Percentiles rank a stretch among this genome's conserved stretches.
Conservation (phyloP, 2,888 invertebrate genomes). For the Rambutsinella grinnellia region DNA sequence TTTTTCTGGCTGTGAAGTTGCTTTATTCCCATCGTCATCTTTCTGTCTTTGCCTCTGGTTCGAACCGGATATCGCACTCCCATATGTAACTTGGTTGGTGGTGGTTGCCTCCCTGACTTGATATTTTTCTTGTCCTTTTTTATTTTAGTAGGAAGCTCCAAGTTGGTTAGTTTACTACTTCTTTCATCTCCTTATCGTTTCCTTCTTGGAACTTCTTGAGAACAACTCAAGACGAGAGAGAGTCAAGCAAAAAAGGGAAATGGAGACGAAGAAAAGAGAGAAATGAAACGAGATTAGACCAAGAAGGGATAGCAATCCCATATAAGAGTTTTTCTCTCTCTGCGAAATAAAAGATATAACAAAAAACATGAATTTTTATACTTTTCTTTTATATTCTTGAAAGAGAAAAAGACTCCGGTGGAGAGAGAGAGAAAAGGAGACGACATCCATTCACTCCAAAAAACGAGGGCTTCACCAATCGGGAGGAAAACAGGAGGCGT, state of each 20-base stretch:
- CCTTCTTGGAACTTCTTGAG: background rate
- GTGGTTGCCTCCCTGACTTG: background rate
- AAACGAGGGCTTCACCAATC: too few species aligned
- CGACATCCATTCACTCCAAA: background rate
- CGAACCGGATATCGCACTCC: background rate
- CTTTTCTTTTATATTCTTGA: background rate
- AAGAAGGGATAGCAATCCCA: background rate
- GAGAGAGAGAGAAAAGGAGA: background rate
- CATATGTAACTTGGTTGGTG: background rate
- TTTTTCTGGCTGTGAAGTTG: too few species aligned
- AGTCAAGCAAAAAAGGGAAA: background rate
- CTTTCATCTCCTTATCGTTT: background rate
- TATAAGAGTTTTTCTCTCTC: background rate
- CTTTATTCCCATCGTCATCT: too few species aligned
- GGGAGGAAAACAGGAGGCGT: background rate
- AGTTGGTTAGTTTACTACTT: background rate
- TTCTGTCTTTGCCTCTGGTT: background rate
- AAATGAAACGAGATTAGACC: background rate
- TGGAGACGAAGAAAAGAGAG: background rate
- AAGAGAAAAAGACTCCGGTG: background rate
- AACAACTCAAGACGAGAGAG: too few species aligned
- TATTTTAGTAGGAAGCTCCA: background rate
- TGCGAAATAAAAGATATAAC: too few species aligned
- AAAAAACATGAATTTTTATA: background rate
- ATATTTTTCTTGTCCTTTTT: background rate